phyloP scores from a whole-genome alignment of 2,888 invertebrate genomes.

The Eupithecia centaureata region DNA sequence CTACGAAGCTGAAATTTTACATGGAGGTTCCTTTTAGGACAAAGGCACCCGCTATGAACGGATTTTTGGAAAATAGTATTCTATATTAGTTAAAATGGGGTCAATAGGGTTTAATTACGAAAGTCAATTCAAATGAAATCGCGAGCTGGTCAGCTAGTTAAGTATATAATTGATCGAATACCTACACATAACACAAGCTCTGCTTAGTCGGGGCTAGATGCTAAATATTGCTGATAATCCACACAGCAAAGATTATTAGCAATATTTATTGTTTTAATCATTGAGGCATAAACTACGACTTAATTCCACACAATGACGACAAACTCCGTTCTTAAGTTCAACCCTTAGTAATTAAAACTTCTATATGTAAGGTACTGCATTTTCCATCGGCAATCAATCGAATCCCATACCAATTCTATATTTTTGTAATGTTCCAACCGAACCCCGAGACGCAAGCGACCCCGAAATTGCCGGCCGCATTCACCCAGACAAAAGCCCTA shows the following conservation, averaged over 20 bases:
- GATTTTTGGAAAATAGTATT: no score
- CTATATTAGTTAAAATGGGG: no score
- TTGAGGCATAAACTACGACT: background rate
- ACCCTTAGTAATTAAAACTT: background rate
- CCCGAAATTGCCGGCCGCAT: slow-evolving; percentile 83
- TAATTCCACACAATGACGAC: background rate
- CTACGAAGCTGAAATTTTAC: no score
- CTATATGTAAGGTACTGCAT: background rate
- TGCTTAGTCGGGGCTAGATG: background rate
- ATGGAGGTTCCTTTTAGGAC: no score
- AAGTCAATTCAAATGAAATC: no score
- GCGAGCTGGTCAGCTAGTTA: no score
- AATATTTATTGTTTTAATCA: no score
- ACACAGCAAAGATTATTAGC: no score
- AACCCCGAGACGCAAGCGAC: slow-evolving; percentile 79
- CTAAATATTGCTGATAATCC: no score
- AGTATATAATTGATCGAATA: background rate
- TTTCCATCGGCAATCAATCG: slow-evolving; percentile 22
- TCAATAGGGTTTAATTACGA: no score
- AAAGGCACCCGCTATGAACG: no score
- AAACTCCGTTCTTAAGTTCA: background rate
- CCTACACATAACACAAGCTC: background rate
- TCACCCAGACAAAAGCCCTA: slow-evolving; percentile 83
- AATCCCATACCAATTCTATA: slow-evolving; percentile 9
- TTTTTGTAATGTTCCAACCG: slow-evolving; percentile 53